A percentile compares a stretch with the other conserved stretches of the same genome.
Conservation (phyloP, 2,797 vertebrate genomes). For the Schizopygopsis malacanthus region DNA sequence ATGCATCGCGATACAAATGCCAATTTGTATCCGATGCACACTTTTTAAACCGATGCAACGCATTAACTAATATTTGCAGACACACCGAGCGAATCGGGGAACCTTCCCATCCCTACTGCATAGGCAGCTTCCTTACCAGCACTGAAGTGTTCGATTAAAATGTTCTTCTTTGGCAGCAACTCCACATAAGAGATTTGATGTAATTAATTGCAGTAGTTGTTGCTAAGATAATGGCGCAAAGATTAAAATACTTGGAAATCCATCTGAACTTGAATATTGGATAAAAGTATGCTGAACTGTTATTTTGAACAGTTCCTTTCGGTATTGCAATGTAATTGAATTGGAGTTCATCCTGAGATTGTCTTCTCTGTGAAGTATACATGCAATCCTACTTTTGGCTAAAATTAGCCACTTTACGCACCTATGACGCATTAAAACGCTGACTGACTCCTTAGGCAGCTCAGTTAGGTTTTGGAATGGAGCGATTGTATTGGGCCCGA, state of each 20-base stretch:
- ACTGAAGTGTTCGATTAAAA: not conserved
- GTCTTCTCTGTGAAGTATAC: not conserved
- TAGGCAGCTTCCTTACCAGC: not conserved
- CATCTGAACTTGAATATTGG: not conserved
- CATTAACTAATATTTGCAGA: no score
- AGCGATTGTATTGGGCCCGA: not conserved
- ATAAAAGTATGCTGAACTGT: not conserved
- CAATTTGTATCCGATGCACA: no score
- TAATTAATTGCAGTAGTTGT: not conserved
- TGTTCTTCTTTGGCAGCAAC: not conserved
- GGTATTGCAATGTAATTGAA: not conserved
- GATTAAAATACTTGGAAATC: not conserved
- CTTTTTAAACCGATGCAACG: no score
- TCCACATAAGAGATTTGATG: not conserved
- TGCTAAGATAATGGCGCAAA: not conserved
- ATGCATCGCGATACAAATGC: no score
- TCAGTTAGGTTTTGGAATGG: not conserved
- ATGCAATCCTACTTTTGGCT: not conserved
- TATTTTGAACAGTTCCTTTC: not conserved
- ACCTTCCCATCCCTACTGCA: no score
- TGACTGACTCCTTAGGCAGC: slow-evolving; percentile 10
- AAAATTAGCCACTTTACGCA: not conserved
- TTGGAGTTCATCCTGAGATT: not conserved
- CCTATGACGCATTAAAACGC: not conserved
- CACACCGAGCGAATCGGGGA: no score